Evolutionary conservation across 2,113 vertebrate genomes (phyloP), one percentile per base, ranked within the genome.

Genomic region (Lichenostomus cassidix): DNA sequence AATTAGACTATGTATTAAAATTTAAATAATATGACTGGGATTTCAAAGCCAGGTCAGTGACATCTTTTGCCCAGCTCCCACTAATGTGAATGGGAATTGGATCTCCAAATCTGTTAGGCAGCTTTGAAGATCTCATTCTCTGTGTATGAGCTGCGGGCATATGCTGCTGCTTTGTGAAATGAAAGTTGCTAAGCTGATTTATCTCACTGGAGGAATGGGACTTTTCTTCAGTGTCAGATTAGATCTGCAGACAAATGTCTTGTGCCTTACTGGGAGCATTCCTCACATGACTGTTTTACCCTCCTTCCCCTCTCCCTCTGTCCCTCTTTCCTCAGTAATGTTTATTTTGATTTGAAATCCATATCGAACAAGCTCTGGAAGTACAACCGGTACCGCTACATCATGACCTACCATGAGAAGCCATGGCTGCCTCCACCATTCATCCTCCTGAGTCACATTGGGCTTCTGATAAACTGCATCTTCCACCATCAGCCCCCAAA

Each of bases 371-470:
- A 99, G 50, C 97, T 99, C 71, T 99, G 99, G 99, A 99, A 98
- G 91, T 99, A 99, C 91, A 99, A 99, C 83, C 99, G 99, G 23
- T 99, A 99, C 58, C 98, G 98, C 64, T 99, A 99, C 96, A 99
- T 99, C 92, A 99, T 99, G 99, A 99, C 98, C 37, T 99, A 99
- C 93, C 98, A 98, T 27, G 98, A 99, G 89, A 99, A 99, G 91
- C 99, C 99, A 0, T 99, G 99, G 99, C 97, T 99, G 37, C 99
- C 99, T 3, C 99, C 99, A 0, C 99, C 99, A 3, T 97, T 99
- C 46, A 99, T 99, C 93, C 82, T 99, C 33, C 95, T 99, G 47
- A 99, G 98, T 87, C 98, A 99, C 56, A 12, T 98, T 23, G 93
- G 96, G 42, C 95, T 98, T 39, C 96, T 97, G 39, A 82, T 99